Percentiles rank a stretch among this genome's conserved stretches.
These are phyloP conservation scores for Bubalus kerabau DNA, from an alignment of 2,113 vertebrate genomes.

Conservation along the genomic window DNA sequence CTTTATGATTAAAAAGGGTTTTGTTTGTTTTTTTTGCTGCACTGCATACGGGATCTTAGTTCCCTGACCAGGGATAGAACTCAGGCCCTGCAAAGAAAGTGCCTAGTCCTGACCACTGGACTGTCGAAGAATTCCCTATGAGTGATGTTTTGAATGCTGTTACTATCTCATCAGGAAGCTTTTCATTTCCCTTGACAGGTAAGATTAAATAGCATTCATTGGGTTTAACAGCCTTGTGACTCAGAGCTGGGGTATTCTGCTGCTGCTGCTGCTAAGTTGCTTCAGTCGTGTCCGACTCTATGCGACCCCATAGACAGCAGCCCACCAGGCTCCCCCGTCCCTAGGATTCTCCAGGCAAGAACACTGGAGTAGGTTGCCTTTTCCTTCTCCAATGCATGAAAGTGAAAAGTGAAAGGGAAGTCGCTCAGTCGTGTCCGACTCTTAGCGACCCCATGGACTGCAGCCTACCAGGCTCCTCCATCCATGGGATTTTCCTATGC, in stretches of 20 bases:
- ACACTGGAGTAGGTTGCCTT: no score
- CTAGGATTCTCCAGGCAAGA: no score
- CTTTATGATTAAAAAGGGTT: background rate
- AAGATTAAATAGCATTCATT: background rate
- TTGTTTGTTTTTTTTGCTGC: background rate
- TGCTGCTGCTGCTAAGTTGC: no score
- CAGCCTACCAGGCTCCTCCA: no score
- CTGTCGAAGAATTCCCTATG: background rate
- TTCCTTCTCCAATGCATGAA: no score
- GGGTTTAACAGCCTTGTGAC: background rate
- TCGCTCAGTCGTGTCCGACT: no score
- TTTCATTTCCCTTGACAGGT: background rate
- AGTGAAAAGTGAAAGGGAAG: no score
- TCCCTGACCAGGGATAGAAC: background rate
- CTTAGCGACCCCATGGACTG: no score
- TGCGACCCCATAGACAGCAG: no score
- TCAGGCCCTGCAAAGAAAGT: background rate
- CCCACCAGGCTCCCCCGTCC: no score
- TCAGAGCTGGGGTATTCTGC: background rate
- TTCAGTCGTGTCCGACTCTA: no score
- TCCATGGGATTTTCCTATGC: background rate
- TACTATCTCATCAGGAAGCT: constrained; percentile 7
- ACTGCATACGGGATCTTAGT: background rate
- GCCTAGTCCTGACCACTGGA: background rate
- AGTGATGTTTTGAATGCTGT: background rate